Conservation (phyloP, 2,797 vertebrate species). For the Aeoliscus strigatus region DNA sequence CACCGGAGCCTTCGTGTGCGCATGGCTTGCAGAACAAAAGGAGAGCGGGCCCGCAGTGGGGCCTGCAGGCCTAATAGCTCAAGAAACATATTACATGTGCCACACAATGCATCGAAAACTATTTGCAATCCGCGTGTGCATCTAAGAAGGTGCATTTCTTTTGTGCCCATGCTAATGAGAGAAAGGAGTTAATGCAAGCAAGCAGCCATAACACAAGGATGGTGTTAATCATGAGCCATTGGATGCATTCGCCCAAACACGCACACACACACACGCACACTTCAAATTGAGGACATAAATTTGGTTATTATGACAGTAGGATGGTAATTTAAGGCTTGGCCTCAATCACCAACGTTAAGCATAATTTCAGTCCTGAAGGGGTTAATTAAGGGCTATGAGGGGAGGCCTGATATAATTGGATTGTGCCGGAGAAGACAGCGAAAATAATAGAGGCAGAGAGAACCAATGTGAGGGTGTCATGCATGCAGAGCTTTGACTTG, state of each 20-base stretch:
- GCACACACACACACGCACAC: conserved; percentile 6
- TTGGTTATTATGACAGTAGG: conserved; percentile 58
- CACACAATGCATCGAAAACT: conserved; percentile 31
- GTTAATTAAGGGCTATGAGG: conserved; percentile 72
- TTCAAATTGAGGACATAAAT: conserved; percentile 30
- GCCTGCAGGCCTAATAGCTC: conserved; percentile 35
- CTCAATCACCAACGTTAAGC: conserved; percentile 71
- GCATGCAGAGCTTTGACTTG: conserved; percentile 55
- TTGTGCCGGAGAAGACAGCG: conserved; percentile 60
- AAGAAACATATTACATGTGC: conserved; percentile 46
- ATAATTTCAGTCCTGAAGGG: conserved; percentile 73
- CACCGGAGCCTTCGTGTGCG: conserved; percentile 57
- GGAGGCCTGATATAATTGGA: conserved; percentile 72
- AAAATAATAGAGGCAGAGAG: conserved; percentile 46
- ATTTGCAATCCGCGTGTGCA: conserved; percentile 21
- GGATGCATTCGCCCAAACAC: conserved; percentile 20
- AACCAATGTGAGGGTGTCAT: conserved; percentile 39
- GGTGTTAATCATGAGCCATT: conserved; percentile 45
- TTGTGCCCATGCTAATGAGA: conserved; percentile 56
- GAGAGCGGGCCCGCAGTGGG: conserved; percentile 30
- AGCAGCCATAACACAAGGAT: conserved; percentile 52
- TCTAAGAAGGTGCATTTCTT: conserved; percentile 6
- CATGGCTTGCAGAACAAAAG: conserved; percentile 51
- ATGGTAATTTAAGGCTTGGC: conserved; percentile 73
- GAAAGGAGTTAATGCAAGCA: conserved; percentile 44